phyloP scores from a whole-genome alignment of 1,140 invertebrate species.

The Mizuhopecten yessoensis region DNA sequence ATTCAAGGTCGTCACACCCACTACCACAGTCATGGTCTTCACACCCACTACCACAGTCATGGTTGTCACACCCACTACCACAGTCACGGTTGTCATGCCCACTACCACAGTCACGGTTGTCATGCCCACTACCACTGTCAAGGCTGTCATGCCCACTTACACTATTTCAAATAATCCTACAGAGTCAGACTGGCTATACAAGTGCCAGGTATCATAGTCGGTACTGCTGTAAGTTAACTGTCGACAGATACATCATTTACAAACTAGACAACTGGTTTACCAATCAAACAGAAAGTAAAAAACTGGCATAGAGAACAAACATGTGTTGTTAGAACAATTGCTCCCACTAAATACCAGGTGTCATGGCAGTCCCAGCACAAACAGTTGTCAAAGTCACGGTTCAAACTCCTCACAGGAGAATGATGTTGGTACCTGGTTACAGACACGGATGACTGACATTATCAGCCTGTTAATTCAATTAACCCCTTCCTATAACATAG shows the following conservation, averaged over 20 bases:
- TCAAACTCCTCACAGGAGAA: not conserved
- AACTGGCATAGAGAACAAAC: not conserved
- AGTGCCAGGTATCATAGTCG: not conserved
- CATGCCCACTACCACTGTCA: no score
- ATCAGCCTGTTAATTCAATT: not conserved
- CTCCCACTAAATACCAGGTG: not conserved
- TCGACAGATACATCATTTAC: not conserved
- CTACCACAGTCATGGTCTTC: no score
- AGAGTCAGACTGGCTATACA: no score
- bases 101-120: no score
- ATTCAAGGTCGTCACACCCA: no score
- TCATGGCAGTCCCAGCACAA: not conserved
- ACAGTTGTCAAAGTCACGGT: not conserved
- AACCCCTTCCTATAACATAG: not conserved
- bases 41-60: no score
- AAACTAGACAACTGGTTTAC: not conserved
- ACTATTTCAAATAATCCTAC: no score
- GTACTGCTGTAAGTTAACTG: not conserved
- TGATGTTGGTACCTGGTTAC: not conserved
- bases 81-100: no score
- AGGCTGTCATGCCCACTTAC: no score
- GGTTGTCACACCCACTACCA: no score
- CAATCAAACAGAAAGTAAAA: not conserved
- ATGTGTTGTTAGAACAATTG: not conserved
- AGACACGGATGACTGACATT: not conserved